Evolutionary conservation across 1,140 invertebrate species (phyloP).

Genomic region (Paraescarpia echinospica): DNA sequence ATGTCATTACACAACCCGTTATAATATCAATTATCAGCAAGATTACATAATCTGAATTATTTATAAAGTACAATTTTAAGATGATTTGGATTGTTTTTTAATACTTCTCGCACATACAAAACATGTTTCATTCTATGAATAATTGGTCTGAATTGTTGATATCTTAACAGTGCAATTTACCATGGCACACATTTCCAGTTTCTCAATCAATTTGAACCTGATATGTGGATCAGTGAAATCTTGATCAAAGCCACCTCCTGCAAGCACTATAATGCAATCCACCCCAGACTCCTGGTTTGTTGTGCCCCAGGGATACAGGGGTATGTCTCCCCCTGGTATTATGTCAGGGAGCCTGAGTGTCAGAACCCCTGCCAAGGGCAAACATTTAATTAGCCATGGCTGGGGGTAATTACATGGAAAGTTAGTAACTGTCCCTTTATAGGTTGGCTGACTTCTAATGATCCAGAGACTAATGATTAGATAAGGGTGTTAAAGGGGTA

Average conservation of each 20-base stretch:
- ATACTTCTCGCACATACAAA: not conserved
- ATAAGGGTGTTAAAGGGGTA: not conserved
- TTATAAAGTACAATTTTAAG: not conserved
- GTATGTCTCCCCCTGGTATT: not conserved
- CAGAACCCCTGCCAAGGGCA: not conserved
- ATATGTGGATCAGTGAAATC: not conserved
- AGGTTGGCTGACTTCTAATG: constrained; percentile 4
- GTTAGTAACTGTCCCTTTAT: not conserved
- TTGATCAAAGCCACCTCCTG: not conserved
- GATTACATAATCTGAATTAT: not conserved
- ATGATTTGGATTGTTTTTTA: too few species aligned
- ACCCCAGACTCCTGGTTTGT: not conserved
- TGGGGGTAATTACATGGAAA: not conserved
- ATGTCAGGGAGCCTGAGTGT: not conserved
- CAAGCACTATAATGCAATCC: not conserved
- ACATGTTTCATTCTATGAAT: not conserved
- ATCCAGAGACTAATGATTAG: not conserved
- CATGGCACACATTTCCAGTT: not conserved
- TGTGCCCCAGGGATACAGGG: not conserved
- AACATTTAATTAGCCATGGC: not conserved
- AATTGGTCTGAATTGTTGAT: not conserved
- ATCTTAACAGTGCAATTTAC: not conserved
- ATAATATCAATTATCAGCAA: not conserved
- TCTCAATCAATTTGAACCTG: not conserved
- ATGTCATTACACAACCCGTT: not conserved